Base-by-base conservation (phyloP, 2,797 vertebrate genomes). In the Sebastes nivosus region DNA sequence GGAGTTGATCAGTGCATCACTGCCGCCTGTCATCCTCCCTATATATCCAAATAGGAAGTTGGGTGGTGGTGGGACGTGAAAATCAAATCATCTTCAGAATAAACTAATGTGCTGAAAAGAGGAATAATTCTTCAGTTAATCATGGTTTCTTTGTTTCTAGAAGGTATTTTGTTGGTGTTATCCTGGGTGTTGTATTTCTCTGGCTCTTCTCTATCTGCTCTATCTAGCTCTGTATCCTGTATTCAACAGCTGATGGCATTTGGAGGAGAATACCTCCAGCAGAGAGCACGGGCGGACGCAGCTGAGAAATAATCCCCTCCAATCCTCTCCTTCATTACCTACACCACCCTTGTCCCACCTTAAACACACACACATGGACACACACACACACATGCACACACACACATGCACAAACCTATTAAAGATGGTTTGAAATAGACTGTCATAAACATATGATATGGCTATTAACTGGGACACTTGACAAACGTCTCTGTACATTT, bases 201-300 rank as follows among this genome's bases (percentile, higher is more conserved):
- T 52, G 8, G 1, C 4, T 52, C 32, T 9, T 12, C 22, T 20
- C 8, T 52, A n/a, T 9, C 50, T n/a, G 50, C 8, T n/a, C 30
- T 22, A 54, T 57, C 54, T 50, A 50, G 46, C 46, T 50, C 18
- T 65, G 25, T 13, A 55, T 83, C 70, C 34, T 70, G 20, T 27
- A 34, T 75, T 69, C 24, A 71, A 79, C 81, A 87, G 80, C 75
- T 83, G 77, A 81, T 86, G 79, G 80, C 75, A 87, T 86, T 86
- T 85, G 3, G 1, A 66, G 67, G 46, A 72, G 63, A 81, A 83
- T n/a, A 78, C 50, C 13, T 75, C 80, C 69, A 70, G 58, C 30
- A 54, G 75, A 24, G 55, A 61, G 13, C 60, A 69, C 18, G 73
- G 20, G 29, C 36, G 57, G 34, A 69, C 25, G 66, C 78, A 83